phyloP scores from a whole-genome alignment of 1,140 invertebrate genomes.

The Ericerus pela region DNA sequence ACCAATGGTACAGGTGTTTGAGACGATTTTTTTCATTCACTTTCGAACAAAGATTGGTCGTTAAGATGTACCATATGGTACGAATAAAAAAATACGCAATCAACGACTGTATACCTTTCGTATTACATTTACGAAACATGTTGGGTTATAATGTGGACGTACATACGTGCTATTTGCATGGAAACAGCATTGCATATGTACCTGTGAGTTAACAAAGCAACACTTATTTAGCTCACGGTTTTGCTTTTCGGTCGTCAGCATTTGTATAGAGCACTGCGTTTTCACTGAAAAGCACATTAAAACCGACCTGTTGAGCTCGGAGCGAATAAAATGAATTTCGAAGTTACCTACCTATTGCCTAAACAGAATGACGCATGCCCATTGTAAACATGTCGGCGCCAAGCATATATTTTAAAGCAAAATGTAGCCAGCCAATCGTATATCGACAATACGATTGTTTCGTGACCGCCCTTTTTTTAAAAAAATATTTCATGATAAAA shows the following conservation, averaged over 20 bases:
- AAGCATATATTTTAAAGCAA: too few relatives aligned
- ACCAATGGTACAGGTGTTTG: too few relatives aligned
- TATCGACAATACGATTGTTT: too few relatives aligned
- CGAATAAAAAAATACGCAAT: not conserved
- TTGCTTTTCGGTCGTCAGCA: not conserved
- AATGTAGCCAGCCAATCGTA: too few relatives aligned
- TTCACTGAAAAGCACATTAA: not conserved
- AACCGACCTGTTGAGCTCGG: constrained; percentile 10
- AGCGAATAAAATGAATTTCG: too few relatives aligned
- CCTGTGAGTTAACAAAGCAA: constrained; percentile 21
- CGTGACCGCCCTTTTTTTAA: too few relatives aligned
- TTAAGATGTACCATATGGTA: constrained; percentile 18
- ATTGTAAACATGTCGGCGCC: too few relatives aligned
- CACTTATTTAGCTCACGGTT: not conserved
- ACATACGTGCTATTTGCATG: constrained; percentile 42
- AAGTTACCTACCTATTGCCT: too few relatives aligned
- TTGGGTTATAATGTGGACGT: constrained; percentile 40
- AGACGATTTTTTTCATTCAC: too few relatives aligned
- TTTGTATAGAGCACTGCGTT: not conserved
- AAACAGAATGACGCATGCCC: too few relatives aligned
- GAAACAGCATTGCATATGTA: constrained; percentile 36
- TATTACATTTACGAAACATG: constrained; percentile 44
- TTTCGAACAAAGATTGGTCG: too few relatives aligned
- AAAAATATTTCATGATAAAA: too few relatives aligned
- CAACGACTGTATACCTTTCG: constrained; percentile 41